These are phyloP conservation scores for Sparus aurata DNA, from an alignment of 2,797 vertebrate genomes.

Conservation along the genomic window DNA sequence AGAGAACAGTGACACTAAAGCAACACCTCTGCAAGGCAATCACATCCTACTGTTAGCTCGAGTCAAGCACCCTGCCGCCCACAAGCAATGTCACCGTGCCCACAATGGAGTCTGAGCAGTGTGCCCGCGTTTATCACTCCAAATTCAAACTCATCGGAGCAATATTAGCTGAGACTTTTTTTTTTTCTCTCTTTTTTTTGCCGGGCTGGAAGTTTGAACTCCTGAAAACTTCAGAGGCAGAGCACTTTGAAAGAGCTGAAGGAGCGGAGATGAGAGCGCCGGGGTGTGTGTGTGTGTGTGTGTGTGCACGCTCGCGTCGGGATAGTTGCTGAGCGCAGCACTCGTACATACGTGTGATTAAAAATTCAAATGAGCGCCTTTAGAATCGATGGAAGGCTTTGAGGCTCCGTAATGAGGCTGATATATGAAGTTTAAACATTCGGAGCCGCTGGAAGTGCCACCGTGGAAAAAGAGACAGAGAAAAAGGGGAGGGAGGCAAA, in stretches of 20 bases:
- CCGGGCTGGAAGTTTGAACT: conserved; percentile 73
- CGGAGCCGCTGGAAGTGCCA: conserved; percentile 91
- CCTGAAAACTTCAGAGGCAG: conserved; percentile 70
- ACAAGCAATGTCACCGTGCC: conserved; percentile 46
- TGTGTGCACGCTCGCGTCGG: conserved; percentile 46
- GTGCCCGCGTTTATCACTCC: conserved; percentile 44
- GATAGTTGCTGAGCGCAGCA: conserved; percentile 88
- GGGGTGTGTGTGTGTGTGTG: conserved; percentile 15
- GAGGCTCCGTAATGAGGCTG: conserved; percentile 94
- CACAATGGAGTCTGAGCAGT: conserved; percentile 54
- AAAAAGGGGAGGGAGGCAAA: conserved; percentile 59
- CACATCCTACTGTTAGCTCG: conserved; percentile 56
- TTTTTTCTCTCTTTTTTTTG: conserved; percentile 37
- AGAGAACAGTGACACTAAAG: conserved; percentile 65
- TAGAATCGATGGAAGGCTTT: conserved; percentile 94
- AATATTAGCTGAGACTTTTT: conserved; percentile 67
- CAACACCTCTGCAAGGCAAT: conserved; percentile 55
- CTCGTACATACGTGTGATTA: conserved; percentile 92
- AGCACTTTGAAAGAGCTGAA: conserved; percentile 78
- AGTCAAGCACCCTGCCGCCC: conserved; percentile 55
- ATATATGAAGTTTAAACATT: conserved; percentile 91
- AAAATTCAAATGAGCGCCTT: conserved; percentile 97
- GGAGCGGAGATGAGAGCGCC: conserved; percentile 69
- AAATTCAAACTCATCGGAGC: conserved; percentile 57
- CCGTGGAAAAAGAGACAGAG: conserved; percentile 84